Evolutionary conservation across 1,140 invertebrate genomes (phyloP), one percentile per base, ranked within the genome.

Genomic region (Agrypnia vestita): DNA sequence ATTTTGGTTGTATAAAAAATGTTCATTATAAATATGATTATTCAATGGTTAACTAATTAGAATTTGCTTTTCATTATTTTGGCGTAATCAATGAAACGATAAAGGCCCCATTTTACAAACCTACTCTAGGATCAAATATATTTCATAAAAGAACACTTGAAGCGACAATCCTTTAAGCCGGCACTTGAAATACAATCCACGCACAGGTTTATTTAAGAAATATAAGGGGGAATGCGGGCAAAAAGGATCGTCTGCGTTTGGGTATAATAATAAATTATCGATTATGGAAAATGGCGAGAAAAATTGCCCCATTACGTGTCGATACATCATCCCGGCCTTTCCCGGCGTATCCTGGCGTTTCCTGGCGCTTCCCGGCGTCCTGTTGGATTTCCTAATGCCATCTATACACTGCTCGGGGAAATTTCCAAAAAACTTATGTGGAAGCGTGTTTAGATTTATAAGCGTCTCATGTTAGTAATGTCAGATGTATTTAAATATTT

Each of bases 201-300:
- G 71, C 71, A 74, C 53, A 56, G 71, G 71, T 74, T 74, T 74
- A 74, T 44, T 74, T 56, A 35, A 74, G 71, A 74, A 74, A 74
- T 74, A 74, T 55, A 9, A 47, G n/a, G 15, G 25, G 35, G 43
- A 74, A 55, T 43, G 15, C 21, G 9, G 7, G 71, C 43, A 13
- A 56, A 74, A 11, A 21, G 71, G 71, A 74, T 55, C 71, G 67
- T 71, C 67, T 49, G 46, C 67, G 67, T 71, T 53, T 19, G 71
- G 76, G 76, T 64, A 78, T 78, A 83, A 83, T 83, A 80, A 81
- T 83, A 83, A 83, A 83, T 83, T 83, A 83, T 73, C 79, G 82
- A 83, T 83, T 83, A 83, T 83, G 82, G 82, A 83, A 83, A 83
- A 83, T 83, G 79, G 82, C 56, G 82, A 83, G 82, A 83, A 83